phyloP scores from a whole-genome alignment of 1,140 invertebrate species.

The Telenomus remus region DNA sequence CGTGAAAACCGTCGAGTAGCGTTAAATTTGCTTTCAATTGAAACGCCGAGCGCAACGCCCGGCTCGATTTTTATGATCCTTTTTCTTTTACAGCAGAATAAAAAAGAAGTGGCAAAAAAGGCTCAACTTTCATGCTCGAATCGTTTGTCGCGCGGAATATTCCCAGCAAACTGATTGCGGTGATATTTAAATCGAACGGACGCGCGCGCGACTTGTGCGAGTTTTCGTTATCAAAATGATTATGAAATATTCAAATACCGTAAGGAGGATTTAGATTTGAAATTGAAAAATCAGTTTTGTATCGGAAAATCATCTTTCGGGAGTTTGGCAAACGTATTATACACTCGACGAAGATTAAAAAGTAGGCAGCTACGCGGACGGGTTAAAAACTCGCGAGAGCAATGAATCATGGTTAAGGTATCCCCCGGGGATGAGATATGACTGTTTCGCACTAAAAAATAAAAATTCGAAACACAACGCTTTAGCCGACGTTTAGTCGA shows the following conservation, averaged over 20 bases:
- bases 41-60: conserved; percentile 11
- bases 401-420: conserved; percentile 46
- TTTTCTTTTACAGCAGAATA: conserved; percentile 1
- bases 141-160: too few relatives aligned
- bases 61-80: conserved; percentile 30
- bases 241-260: too few relatives aligned
- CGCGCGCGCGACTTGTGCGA: too few relatives aligned
- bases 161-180: too few relatives aligned
- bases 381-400: conserved; percentile 32
- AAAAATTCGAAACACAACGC: conserved; percentile 38
- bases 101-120: conserved; percentile 9
- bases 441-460: conserved; percentile 29
- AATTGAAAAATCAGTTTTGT: conserved; percentile 28
- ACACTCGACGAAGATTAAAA: conserved; percentile 43
- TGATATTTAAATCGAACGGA: too few relatives aligned
- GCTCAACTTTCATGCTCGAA: too few relatives aligned
- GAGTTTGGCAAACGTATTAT: conserved; percentile 9
- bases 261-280: conserved; percentile 20
- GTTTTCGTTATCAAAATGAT: too few relatives aligned
- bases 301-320: not conserved
- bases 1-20: conserved; percentile 38
- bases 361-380: conserved; percentile 12
- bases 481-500: conserved; percentile 29
- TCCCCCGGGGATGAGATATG: conserved; percentile 29
- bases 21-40: conserved; percentile 50